Evolutionary conservation across 30 jellyfish, hydroid and myxozoan species (phyloP).

Genomic region (Aurelia aurita complex sp. Pacific): DNA sequence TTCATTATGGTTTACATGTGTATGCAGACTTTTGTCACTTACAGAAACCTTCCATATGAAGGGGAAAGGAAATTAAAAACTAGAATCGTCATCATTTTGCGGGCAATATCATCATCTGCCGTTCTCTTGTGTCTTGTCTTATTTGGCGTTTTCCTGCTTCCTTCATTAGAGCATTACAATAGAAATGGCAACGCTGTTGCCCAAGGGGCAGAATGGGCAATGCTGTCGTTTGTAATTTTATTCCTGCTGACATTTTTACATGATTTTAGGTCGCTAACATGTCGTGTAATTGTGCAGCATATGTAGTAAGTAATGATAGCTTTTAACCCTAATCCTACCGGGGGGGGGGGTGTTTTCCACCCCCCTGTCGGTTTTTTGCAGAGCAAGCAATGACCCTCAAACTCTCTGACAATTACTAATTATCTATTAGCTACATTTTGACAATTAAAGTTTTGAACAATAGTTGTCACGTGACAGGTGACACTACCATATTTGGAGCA

Average conservation of each 20-base stretch:
- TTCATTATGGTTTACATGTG: conserved; percentile 32
- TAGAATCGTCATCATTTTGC: background rate
- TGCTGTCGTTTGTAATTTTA: conserved; percentile 8
- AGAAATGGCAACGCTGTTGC: conserved; percentile 57
- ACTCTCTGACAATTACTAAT: too few species aligned
- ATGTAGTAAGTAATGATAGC: background rate
- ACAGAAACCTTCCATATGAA: conserved; percentile 2
- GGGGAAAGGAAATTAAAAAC: background rate
- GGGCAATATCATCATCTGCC: conserved; percentile 1
- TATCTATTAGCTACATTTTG: too few species aligned
- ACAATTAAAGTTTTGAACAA: too few species aligned
- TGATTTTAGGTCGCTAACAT: conserved; percentile 37
- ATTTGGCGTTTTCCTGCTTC: conserved; percentile 53
- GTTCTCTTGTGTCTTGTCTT: conserved; percentile 9
- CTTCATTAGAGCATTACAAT: conserved; percentile 39
- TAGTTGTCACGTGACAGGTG: too few species aligned
- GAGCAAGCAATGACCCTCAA: too few species aligned
- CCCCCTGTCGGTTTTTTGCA: too few species aligned
- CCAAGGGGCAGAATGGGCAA: conserved; percentile 56
- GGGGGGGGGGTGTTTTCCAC: too few species aligned
- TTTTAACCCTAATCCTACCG: too few species aligned
- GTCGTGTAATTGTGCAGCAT: background rate
- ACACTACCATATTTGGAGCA: too few species aligned
- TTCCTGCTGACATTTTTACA: conserved; percentile 49
- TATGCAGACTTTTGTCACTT: conserved; percentile 57